These are phyloP conservation scores for Leucoraja ocellata DNA, from an alignment of 2,797 vertebrate species.

Conservation along the genomic window DNA sequence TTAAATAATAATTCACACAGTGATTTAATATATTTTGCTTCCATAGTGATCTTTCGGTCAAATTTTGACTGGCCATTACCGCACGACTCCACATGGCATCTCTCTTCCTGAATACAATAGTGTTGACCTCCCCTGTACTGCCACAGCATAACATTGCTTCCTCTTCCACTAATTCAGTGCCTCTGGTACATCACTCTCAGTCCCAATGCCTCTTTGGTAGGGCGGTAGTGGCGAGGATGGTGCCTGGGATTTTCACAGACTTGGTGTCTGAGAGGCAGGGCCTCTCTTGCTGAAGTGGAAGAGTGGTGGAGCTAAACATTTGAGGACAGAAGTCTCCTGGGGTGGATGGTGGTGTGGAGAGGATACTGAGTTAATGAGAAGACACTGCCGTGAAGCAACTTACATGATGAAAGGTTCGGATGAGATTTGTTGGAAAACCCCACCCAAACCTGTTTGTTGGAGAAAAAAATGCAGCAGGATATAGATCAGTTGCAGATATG, in stretches of 20 bases:
- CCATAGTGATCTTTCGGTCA: background rate
- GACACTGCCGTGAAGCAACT: background rate
- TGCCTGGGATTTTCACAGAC: background rate
- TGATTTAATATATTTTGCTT: background rate
- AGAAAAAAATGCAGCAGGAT: no score
- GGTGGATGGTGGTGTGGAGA: background rate
- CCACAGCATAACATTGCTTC: background rate
- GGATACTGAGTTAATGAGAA: background rate
- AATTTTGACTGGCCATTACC: background rate
- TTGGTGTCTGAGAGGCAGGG: background rate
- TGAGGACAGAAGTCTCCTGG: no score
- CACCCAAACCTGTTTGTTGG: no score
- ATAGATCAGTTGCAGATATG: no score
- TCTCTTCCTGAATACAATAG: background rate
- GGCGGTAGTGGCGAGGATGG: no score
- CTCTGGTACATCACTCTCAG: no score
- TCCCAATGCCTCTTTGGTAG: background rate
- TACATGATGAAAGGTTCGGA: background rate
- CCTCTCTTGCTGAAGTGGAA: background rate
- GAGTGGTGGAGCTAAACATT: no score
- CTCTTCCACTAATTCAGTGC: background rate
- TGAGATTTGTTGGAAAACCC: no score
- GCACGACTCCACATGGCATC: background rate
- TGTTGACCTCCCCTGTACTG: background rate
- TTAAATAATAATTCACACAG: constrained; percentile 6